A percentile compares a stretch with the other conserved stretches of the same genome.
phyloP scores from a whole-genome alignment of 1,140 invertebrate genomes.

The Micrasema minimum region DNA sequence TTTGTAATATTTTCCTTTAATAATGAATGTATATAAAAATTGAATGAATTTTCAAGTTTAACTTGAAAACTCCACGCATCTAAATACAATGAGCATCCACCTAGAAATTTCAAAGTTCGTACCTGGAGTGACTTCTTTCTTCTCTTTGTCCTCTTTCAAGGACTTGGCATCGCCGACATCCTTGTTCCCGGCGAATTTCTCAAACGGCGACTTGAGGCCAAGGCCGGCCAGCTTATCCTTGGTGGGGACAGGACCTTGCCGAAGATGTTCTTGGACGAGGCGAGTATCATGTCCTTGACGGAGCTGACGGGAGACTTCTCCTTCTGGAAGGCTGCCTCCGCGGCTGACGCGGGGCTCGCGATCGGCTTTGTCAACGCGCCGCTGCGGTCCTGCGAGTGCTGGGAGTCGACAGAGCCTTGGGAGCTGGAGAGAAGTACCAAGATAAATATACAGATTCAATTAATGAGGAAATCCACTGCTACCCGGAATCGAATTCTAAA shows the following conservation, averaged over 20 bases:
- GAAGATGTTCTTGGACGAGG: constrained; percentile 80
- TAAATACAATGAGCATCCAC: too few relatives aligned
- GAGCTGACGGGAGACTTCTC: constrained; percentile 65
- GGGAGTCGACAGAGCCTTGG: constrained; percentile 59
- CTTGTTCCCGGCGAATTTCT: constrained; percentile 26
- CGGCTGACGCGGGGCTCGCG: constrained; percentile 9
- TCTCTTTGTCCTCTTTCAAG: neutral
- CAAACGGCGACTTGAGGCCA: constrained; percentile 44
- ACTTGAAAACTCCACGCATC: too few relatives aligned
- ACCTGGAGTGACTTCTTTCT: neutral
- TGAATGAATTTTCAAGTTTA: too few relatives aligned
- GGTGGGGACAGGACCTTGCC: constrained; percentile 81
- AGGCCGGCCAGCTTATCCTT: constrained; percentile 71
- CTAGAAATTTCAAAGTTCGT: too few relatives aligned
- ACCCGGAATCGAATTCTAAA: too few relatives aligned
- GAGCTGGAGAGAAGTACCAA: constrained; percentile 58
- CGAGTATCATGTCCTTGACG: constrained; percentile 78
- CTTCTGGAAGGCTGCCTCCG: constrained; percentile 42
- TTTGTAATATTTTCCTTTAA: too few relatives aligned
- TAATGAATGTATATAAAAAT: too few relatives aligned
- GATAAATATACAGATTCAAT: too few relatives aligned
- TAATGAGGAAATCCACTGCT: too few relatives aligned
- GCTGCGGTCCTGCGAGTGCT: constrained; percentile 56
- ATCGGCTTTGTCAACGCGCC: neutral
- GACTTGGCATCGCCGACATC: constrained; percentile 8